Conservation (phyloP, 92 coral and sea anemone genomes). For the Actinernus sp. region DNA sequence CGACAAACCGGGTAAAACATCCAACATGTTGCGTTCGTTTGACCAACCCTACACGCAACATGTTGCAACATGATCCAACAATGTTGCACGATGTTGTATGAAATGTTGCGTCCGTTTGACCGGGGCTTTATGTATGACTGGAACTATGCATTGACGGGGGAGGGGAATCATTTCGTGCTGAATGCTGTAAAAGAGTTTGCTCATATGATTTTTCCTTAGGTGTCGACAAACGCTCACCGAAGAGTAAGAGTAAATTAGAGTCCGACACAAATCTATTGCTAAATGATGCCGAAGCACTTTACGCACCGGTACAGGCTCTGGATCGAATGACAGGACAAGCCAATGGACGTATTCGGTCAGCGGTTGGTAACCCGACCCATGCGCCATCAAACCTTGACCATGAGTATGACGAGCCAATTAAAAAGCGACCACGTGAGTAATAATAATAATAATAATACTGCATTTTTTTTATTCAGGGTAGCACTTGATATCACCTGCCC, state of each 20-base stretch:
- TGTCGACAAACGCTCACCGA: neutral
- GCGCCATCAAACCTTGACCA: slow-evolving; percentile 1
- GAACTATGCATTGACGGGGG: no score
- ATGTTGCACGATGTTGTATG: no score
- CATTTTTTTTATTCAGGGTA: no score
- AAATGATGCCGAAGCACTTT: slow-evolving; percentile 3
- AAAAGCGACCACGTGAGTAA: slow-evolving; percentile 5
- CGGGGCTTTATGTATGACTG: no score
- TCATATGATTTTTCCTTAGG: neutral
- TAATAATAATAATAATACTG: neutral
- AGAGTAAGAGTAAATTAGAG: neutral
- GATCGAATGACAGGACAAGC: neutral
- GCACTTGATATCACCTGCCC: no score
- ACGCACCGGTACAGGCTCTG: slow-evolving; percentile 35
- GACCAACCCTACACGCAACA: no score
- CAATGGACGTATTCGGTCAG: neutral
- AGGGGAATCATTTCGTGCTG: no score
- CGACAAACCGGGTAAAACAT: no score
- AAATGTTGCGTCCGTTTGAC: no score
- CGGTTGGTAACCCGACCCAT: neutral
- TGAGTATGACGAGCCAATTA: slow-evolving; percentile 32
- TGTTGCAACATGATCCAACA: no score
- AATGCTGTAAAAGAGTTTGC: no score
- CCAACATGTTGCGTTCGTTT: no score
- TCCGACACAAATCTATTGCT: slow-evolving; percentile 18